A percentile compares a stretch with the other conserved stretches of the same genome.
Conservation (phyloP, 2,113 vertebrate species). For the Rattus norvegicus region GRCr8 NC_086020.1:57878001-57878500, state of each 20-base stretch:
- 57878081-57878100: background rate
- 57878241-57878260: constrained; percentile 4
- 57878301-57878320: background rate
- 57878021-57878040: background rate
- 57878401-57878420: background rate
- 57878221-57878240: background rate
- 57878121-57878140: background rate
- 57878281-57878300: background rate
- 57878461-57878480: background rate
- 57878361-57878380: background rate
- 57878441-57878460: background rate
- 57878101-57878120: background rate
- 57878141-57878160: background rate
- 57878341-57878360: background rate
- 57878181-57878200: background rate
- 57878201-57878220: background rate
- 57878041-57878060: background rate
- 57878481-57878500: too few relatives aligned
- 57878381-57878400: background rate
- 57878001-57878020: background rate
- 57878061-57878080: background rate
- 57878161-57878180: background rate
- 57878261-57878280: background rate
- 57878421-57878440: background rate
- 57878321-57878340: background rate